Percentiles rank a stretch among this genome's conserved stretches.
Conservation (phyloP, 2,113 vertebrate species). For the Grammatotria lemairii region DNA sequence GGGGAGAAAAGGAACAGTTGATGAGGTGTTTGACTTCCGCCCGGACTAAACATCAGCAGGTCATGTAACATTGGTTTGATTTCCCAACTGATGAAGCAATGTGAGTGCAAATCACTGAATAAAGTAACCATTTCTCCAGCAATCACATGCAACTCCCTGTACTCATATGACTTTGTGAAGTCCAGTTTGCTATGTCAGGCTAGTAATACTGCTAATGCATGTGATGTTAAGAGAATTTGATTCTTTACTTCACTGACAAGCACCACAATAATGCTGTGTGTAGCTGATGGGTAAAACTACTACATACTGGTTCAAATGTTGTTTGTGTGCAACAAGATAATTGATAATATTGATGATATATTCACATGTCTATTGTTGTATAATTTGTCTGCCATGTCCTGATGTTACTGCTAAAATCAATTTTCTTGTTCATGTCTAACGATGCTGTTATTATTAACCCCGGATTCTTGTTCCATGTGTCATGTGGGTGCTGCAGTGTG, state of each 20-base stretch:
- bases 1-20: not conserved
- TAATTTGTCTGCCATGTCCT: not conserved
- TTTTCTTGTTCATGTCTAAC: constrained; percentile 32
- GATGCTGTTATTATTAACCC: constrained; percentile 46
- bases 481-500: constrained; percentile 67
- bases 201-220: constrained; percentile 33
- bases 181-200: not conserved
- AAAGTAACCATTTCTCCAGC: constrained; percentile 60
- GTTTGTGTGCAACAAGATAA: not conserved
- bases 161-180: not conserved
- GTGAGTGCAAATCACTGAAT: constrained; percentile 51
- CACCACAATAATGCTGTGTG: not conserved
- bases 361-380: not conserved
- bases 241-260: constrained; percentile 61
- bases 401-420: not conserved
- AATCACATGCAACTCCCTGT: constrained; percentile 37
- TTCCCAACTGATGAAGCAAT: not conserved
- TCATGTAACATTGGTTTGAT: not conserved
- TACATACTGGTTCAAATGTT: not conserved
- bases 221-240: constrained; percentile 55
- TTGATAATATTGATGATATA: not conserved
- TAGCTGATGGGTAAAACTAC: not conserved
- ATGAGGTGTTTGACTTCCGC: not conserved
- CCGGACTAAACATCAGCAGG: not conserved
- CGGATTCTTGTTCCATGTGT: constrained; percentile 62